Percentiles rank a stretch among this genome's conserved stretches.
Conservation (phyloP, 2,113 vertebrate genomes). For the Stomatorhinus ivindoensis region DNA sequence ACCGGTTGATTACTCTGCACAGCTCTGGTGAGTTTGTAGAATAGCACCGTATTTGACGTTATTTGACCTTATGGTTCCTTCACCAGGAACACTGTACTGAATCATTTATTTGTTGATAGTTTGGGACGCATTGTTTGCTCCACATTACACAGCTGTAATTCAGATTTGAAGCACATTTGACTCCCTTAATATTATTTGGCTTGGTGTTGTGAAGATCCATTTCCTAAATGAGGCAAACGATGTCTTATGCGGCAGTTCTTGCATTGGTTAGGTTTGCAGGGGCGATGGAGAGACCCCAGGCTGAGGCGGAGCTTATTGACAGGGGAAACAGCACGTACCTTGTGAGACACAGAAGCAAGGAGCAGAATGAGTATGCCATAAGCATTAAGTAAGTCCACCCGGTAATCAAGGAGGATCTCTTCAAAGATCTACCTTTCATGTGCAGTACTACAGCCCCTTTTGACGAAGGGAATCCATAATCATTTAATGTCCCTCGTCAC, state of each 20-base stretch:
- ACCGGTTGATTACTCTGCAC: conserved; percentile 83
- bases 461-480: neutral
- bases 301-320: conserved; percentile 80
- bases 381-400: conserved; percentile 84
- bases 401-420: too few relatives aligned
- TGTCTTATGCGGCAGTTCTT: neutral
- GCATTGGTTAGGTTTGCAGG: conserved; percentile 77
- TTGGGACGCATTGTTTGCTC: neutral
- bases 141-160: neutral
- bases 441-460: neutral
- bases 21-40: conserved; percentile 71
- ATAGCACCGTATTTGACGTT: conserved; percentile 2
- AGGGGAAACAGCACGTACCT: conserved; percentile 82
- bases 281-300: conserved; percentile 82
- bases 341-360: conserved; percentile 80
- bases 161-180: neutral
- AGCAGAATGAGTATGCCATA: conserved; percentile 84
- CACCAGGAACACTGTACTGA: neutral
- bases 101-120: neutral
- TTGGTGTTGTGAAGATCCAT: neutral
- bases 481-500: neutral
- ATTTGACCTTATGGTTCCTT: neutral
- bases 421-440: neutral
- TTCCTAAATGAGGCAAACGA: neutral
- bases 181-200: neutral